Evolutionary conservation across 2,113 vertebrate species (phyloP).

Genomic region (Lethenteron reissneri): DNA sequence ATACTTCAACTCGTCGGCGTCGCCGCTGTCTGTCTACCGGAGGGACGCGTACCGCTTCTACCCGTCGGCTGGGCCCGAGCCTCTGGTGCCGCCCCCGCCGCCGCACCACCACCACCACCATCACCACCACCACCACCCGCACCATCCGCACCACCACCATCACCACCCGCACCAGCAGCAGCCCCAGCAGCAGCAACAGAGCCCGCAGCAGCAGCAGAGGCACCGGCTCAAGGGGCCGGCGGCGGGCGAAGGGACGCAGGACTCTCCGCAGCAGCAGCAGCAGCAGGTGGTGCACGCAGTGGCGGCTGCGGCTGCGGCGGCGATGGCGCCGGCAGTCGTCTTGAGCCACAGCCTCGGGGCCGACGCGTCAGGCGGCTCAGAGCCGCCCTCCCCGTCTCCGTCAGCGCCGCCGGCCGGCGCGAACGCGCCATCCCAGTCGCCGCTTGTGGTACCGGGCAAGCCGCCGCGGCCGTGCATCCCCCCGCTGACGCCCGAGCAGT

Average conservation of each 20-base stretch:
- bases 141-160: too few species aligned
- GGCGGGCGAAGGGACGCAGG: slow-evolving; percentile 27
- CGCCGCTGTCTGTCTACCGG: too few species aligned
- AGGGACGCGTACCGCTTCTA: too few species aligned
- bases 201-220: neutral
- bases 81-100: too few species aligned
- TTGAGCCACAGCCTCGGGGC: slow-evolving; percentile 52
- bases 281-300: too few species aligned
- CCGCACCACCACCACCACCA: too few species aligned
- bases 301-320: neutral
- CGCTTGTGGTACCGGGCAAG: slow-evolving; percentile 49
- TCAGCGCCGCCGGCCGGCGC: slow-evolving; percentile 17
- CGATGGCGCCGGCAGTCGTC: slow-evolving; percentile 16
- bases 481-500: slow-evolving; percentile 79
- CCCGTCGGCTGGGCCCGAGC: too few species aligned
- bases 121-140: too few species aligned
- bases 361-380: slow-evolving; percentile 20
- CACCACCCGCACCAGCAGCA: too few species aligned
- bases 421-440: slow-evolving; percentile 41
- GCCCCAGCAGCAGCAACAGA: too few species aligned
- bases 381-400: slow-evolving; percentile 15
- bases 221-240: slow-evolving; percentile 3
- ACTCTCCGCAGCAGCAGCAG: slow-evolving; percentile 15
- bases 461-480: slow-evolving; percentile 75
- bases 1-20: too few species aligned